A percentile compares a stretch with the other conserved stretches of the same genome.
Evolutionary conservation across 2,888 invertebrate species (phyloP).

Genomic region (Eretmocerus hayati): DNA sequence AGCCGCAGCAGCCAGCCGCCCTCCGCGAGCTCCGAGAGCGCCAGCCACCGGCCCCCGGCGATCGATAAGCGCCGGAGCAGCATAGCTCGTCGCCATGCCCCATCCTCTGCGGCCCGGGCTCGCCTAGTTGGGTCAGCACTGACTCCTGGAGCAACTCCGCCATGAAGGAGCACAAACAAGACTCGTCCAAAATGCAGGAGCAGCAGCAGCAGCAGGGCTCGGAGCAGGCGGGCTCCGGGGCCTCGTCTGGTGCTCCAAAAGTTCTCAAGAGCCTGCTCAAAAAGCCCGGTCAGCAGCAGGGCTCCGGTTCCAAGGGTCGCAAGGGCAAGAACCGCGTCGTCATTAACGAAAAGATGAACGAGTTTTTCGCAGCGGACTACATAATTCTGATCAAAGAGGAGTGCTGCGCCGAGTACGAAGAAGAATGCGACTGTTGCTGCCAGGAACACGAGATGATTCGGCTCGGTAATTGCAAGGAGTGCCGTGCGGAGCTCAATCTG

Average conservation of each 20-base stretch:
- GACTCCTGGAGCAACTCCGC: background rate
- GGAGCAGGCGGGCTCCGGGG: conserved; percentile 32
- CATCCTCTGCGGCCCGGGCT: conserved; percentile 9
- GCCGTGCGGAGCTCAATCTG: conserved; percentile 41
- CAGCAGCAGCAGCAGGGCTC: conserved; percentile 15
- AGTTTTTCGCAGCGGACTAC: conserved; percentile 88
- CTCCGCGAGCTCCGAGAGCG: background rate
- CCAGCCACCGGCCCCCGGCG: too few relatives aligned
- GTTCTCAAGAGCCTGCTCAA: conserved; percentile 66
- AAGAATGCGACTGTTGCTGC: conserved; percentile 61
- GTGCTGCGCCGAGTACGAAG: conserved; percentile 76
- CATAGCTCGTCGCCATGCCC: too few relatives aligned
- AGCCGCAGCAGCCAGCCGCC: background rate
- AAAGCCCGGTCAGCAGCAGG: conserved; percentile 62
- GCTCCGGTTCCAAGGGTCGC: conserved; percentile 51
- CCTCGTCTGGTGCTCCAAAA: too few relatives aligned
- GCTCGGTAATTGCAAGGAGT: conserved; percentile 53
- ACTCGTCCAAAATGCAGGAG: conserved; percentile 17
- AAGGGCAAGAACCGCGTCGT: conserved; percentile 72
- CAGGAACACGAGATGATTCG: conserved; percentile 64
- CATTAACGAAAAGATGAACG: conserved; percentile 83
- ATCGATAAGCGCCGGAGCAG: too few relatives aligned
- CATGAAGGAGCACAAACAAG: conserved; percentile 39
- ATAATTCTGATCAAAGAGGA: conserved; percentile 85
- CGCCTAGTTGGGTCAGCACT: conserved; percentile 11